These are phyloP conservation scores for Charanyca ferruginea DNA, from an alignment of 2,888 invertebrate species.

Conservation along the genomic window DNA sequence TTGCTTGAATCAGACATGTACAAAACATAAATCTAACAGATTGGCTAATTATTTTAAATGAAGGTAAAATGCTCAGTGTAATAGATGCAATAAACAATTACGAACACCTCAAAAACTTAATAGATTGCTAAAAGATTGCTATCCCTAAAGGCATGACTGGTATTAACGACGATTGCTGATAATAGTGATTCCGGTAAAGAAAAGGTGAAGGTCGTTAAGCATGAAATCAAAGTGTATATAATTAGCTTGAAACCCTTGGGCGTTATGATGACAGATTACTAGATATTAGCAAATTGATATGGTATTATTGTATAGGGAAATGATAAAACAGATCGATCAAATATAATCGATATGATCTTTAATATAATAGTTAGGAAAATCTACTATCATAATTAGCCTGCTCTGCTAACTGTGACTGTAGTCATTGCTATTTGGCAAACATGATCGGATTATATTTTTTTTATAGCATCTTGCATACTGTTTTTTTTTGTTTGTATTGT, in stretches of 20 bases:
- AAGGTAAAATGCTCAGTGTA: background rate
- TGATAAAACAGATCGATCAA: background rate
- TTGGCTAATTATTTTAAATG: background rate
- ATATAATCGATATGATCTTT: background rate
- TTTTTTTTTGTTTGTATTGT: no score
- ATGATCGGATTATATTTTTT: no score
- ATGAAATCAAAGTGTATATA: conserved; percentile 23
- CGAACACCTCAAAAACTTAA: conserved; percentile 28
- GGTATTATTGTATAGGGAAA: conserved; percentile 9
- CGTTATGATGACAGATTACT: conserved; percentile 37
- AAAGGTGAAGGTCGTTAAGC: conserved; percentile 54
- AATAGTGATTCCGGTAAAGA: conserved; percentile 52
- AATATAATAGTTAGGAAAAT: no score
- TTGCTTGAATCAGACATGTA: background rate
- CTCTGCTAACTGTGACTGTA: no score
- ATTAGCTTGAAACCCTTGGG: conserved; percentile 31
- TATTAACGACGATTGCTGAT: conserved; percentile 41
- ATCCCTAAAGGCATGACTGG: conserved; percentile 41
- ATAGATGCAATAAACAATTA: conserved; percentile 24
- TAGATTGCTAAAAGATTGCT: conserved; percentile 26
- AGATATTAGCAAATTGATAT: conserved; percentile 26
- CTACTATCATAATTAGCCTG: no score
- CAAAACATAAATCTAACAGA: background rate
- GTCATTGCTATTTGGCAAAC: no score
- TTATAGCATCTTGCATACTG: no score